Evolutionary conservation across 2,888 invertebrate species (phyloP), one percentile per base, ranked within the genome.

Genomic region (Xanthia togata): DNA sequence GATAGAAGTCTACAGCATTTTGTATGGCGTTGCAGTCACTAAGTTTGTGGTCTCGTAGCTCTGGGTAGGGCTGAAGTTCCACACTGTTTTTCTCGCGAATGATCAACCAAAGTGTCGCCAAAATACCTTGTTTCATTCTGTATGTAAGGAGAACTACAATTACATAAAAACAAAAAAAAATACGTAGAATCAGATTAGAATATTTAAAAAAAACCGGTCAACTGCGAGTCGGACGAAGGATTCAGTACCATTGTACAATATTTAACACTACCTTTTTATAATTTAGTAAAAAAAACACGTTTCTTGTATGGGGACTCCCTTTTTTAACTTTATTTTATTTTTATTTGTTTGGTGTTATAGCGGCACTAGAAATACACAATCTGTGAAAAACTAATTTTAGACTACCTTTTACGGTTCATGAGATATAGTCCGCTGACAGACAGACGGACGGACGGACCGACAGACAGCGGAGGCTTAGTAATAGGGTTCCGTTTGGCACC

Each of bases 1-100:
- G 97, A 91, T 90, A 97, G 71, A 98, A 93, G 89, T 98, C 98
- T 0, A 98, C 97, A 2, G 97, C 98, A 73, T 97, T 98, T 88
- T 98, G 98, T 31, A 98, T 93, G 0, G 97, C 97, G 53, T 96
- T 94, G 89, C 97, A 97, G 93, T 97, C 97, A 76, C 97, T 97
- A 84, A 97, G 97, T 87, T 97, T 97, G 89, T 98, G 98, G 73
- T 97, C 93, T 4, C 97, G 94, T 96, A 97, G 96, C 85, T 97
- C 97, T 47, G 97, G 98, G 95, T 96, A 98, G 0, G 98, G 97
- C 76, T 93, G 92, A 4, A 95, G 89, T 73, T 94, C 93, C 0
- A 92, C 82, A 3, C 92, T 91, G 1, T 86, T 84, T 14, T 89
- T 90, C 6, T 89, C 92, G 4, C 86, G 90, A 41, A 93, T 85